Conservation (phyloP, 1,140 invertebrate species). For the Pemphigus obesinymphae region DNA sequence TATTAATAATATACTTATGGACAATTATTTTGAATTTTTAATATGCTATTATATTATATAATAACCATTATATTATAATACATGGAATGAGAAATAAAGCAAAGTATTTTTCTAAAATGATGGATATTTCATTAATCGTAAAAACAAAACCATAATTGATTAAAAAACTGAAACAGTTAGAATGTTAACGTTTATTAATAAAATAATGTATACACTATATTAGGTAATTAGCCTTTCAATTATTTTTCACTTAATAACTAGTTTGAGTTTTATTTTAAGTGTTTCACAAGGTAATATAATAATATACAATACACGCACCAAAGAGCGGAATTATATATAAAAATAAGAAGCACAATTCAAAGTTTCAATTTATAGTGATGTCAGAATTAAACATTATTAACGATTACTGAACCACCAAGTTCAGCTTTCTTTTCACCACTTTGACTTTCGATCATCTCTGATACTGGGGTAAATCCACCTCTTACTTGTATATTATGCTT, state of each 20-base stretch:
- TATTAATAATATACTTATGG: too few relatives aligned
- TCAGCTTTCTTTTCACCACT: slow-evolving; percentile 2
- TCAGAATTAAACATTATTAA: slow-evolving; percentile 15
- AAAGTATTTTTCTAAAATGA: neutral
- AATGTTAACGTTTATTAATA: slow-evolving; percentile 31
- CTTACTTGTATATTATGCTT: slow-evolving; percentile 79
- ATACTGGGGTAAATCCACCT: slow-evolving; percentile 49
- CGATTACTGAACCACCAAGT: slow-evolving; percentile 24
- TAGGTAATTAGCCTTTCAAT: neutral
- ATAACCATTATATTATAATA: neutral
- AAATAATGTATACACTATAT: slow-evolving; percentile 5
- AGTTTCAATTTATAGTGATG: neutral
- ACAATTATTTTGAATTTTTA: too few relatives aligned
- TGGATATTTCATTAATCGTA: neutral
- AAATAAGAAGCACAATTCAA: neutral
- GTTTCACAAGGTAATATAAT: neutral
- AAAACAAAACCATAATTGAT: neutral
- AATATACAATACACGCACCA: neutral
- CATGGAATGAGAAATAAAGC: neutral
- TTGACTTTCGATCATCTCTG: slow-evolving; percentile 29
- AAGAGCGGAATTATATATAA: neutral
- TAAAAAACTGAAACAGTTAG: neutral
- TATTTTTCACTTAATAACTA: slow-evolving; percentile 2
- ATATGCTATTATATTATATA: too few relatives aligned
- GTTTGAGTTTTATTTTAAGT: neutral